phyloP scores from a whole-genome alignment of 2,888 invertebrate species.

The Melinaea menophilus region DNA sequence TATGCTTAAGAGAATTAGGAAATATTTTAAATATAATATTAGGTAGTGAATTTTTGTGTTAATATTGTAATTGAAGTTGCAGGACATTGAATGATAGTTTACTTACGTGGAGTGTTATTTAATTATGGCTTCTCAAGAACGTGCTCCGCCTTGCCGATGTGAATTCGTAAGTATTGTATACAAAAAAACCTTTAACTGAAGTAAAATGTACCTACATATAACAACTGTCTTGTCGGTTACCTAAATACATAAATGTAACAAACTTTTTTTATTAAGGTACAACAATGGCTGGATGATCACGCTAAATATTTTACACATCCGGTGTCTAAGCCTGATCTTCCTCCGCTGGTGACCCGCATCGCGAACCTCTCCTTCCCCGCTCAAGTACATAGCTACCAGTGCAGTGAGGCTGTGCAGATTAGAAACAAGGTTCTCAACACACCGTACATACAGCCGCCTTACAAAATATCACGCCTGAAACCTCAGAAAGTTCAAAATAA shows the following conservation, averaged over 20 bases:
- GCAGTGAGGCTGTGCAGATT: conserved; percentile 11
- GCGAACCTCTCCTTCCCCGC: conserved; percentile 17
- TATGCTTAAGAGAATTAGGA: no score
- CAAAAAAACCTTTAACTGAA: background rate
- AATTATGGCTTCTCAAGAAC: conserved; percentile 22
- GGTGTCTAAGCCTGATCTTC: background rate
- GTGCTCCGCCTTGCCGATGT: conserved; percentile 25
- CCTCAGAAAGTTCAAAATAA: conserved; percentile 14
- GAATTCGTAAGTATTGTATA: conserved; percentile 25
- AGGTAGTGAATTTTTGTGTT: no score
- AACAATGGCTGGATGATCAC: conserved; percentile 38
- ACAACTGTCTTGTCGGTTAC: no score
- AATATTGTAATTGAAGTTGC: no score
- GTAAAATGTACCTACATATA: no score
- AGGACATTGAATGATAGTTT: background rate
- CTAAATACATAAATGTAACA: background rate
- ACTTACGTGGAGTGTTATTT: background rate
- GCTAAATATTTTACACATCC: conserved; percentile 35
- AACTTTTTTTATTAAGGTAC: conserved; percentile 30
- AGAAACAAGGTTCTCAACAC: conserved; percentile 12
- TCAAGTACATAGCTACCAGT: conserved; percentile 17
- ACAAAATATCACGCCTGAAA: conserved; percentile 27
- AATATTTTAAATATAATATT: no score
- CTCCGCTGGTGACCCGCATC: conserved; percentile 6
- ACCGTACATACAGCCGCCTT: conserved; percentile 25